Conservation (phyloP, 37 sponge, comb jelly and placozoan genomes). For the Haliclona indistincta region DNA sequence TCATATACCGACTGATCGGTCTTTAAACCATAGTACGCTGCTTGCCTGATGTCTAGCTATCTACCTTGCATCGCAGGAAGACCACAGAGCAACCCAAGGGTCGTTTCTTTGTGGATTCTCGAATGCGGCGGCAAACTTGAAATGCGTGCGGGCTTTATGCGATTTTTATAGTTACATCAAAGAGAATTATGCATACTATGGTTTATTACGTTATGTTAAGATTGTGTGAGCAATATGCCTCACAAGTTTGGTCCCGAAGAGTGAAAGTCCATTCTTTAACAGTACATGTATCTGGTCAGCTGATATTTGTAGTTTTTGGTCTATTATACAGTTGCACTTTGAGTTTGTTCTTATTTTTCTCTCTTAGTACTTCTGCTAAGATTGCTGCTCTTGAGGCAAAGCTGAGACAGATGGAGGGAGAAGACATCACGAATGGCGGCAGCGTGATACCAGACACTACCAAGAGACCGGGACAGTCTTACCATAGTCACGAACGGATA, state of each 20-base stretch:
- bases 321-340: not conserved
- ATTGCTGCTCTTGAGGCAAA: conserved; percentile 86
- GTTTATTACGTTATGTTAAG: too few species aligned
- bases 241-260: not conserved
- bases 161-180: too few species aligned
- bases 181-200: too few species aligned
- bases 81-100: too few species aligned
- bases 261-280: not conserved
- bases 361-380: conserved; percentile 61
- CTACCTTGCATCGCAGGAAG: too few species aligned
- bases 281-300: not conserved
- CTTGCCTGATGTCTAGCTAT: too few species aligned
- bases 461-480: not conserved
- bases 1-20: too few species aligned
- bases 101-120: too few species aligned
- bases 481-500: not conserved
- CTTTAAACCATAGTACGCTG: too few species aligned
- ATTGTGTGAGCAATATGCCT: too few species aligned
- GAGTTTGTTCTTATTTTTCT: not conserved
- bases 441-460: not conserved
- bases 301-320: not conserved
- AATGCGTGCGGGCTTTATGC: too few species aligned
- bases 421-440: not conserved
- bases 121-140: too few species aligned
- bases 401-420: conserved; percentile 70